Evolutionary conservation across 2,888 invertebrate species (phyloP), one percentile per base, ranked within the genome.

Genomic region (Thymelicus lineola): DNA sequence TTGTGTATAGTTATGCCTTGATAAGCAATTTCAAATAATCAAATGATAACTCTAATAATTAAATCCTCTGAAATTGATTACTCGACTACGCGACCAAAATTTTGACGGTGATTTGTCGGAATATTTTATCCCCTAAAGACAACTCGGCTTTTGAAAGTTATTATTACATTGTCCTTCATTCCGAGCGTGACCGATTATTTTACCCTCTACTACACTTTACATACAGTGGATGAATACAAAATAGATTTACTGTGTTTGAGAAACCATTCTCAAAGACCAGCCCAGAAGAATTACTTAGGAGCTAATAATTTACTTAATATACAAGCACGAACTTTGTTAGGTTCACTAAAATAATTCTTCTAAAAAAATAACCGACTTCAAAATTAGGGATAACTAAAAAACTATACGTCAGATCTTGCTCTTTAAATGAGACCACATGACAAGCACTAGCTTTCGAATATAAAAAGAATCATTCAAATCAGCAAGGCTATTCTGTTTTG

Each of bases 121-220:
- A 63, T 64, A 60, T 60, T 70, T 70, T 70, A 70, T 69, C 62
- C 58, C 48, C 62, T 12, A 14, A 63, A 58, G 69, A 69, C 63
- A 58, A 57, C 48, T 62, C 57, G n/a, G 58, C 57, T 63, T 62
- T 68, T 58, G n/a, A 69, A 63, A 69, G 63, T 63, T 69, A 48
- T 48, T 69, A 63, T 69, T 69, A 69, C 50, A 69, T 63, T 63
- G 63, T 58, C 58, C 63, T 57, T 50, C 50, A 63, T 69, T 69
- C 63, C 28, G 28, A 58, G 69, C 45, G 48, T 69, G 69, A 58
- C 57, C 63, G 69, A 63, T 69, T 58, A 69, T 63, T 68, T 69
- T 36, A 63, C 58, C 50, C 69, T 69, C 50, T 55, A 58, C 50
- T 58, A 58, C 48, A 48, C 63, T 63, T 63, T 63, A 58, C 55